Evolutionary conservation across 2,113 vertebrate species (phyloP).

Genomic region (Boulengeromyrus knoepffleri): DNA sequence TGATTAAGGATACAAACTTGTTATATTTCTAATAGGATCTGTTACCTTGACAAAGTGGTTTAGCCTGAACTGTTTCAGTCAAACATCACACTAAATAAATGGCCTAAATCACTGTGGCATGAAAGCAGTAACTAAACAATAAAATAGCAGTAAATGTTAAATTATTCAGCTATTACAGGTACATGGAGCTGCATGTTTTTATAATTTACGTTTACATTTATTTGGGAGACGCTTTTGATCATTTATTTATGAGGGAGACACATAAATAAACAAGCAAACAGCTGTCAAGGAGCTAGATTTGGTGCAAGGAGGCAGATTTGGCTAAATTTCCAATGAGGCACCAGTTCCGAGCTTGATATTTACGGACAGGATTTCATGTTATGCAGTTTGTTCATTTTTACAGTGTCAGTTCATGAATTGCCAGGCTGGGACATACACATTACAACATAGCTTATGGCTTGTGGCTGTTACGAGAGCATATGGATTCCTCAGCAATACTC

Average conservation of each 20-base stretch:
- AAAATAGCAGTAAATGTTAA: not conserved
- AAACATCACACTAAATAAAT: not conserved
- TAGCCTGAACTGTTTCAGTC: not conserved
- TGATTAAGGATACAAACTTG: not conserved
- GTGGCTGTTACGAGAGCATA: not conserved
- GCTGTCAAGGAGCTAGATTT: not conserved
- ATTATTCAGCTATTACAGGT: not conserved
- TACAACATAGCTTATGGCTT: not conserved
- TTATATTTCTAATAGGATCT: not conserved
- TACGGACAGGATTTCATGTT: not conserved
- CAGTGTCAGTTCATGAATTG: not conserved
- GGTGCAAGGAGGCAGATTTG: not conserved
- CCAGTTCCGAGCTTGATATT: not conserved
- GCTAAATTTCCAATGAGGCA: not conserved
- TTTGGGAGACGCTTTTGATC: not conserved
- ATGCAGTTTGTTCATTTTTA: not conserved
- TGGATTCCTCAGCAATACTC: conserved; percentile 46
- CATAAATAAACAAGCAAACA: not conserved
- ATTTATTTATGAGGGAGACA: not conserved
- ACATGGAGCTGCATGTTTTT: not conserved
- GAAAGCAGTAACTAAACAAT: not conserved
- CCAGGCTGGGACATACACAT: not conserved
- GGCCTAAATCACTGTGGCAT: not conserved
- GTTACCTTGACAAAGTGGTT: not conserved
- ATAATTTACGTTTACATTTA: not conserved